Evolutionary conservation across 2,888 invertebrate genomes (phyloP), one percentile per base, ranked within the genome.

Genomic region (Sarcophaga rosellei): DNA sequence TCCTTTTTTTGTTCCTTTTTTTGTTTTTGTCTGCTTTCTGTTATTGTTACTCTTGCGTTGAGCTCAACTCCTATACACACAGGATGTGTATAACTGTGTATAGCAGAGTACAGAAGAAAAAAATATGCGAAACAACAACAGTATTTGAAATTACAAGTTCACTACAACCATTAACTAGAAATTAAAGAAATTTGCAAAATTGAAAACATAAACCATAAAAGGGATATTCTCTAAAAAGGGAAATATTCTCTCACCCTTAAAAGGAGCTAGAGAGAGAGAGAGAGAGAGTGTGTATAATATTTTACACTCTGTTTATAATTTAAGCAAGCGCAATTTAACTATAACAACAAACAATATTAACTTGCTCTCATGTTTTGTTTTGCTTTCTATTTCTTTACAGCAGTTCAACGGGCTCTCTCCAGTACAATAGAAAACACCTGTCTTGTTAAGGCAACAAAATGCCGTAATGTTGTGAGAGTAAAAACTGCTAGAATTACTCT

Each of bases 161-260:
- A 83, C 77, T 81, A 81, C 81, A 74, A 62, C 83, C 78, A 86
- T 86, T 83, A 86, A 81, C 69, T 74, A 53, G 81, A 81, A 84
- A 86, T 81, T 84, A 86, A 78, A 84, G 81, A 70, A 78, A 35
- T 35, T 86, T 81, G 84, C 75, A 84, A 83, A 81, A 85, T 70
- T 72, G 66, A 81, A 79, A 74, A 66, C 35, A 72, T 70, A 82
- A 82, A 61, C 25, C 59, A 61, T 20, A 15, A 45, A 53, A 53
- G 17, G 53, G 53, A 53, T 15, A 47, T 47, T 47, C 47, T 15
- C 0, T 0, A 76, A 69, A 73, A 70, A 63, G 47, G 82, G 80
- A 73, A 68, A 73, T 86, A 83, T 68, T 80, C 75, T 76, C 78
- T 57, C 63, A 25, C 3, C 8, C 2, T 63, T 4, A 12, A 35